phyloP scores from a whole-genome alignment of 2,888 invertebrate species.

The Cataglyphis altisquamis region DNA sequence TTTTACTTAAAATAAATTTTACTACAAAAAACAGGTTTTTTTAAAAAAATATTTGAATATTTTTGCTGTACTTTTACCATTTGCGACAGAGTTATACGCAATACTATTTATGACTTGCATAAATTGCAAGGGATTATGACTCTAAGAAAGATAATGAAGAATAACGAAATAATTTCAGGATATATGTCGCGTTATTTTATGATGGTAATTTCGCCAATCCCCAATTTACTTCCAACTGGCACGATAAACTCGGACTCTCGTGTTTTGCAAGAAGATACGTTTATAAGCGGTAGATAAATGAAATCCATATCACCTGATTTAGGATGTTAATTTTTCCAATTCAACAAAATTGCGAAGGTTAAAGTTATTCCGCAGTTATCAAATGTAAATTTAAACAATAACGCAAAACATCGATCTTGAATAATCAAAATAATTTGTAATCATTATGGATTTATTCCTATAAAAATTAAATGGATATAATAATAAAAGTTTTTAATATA shows the following conservation, averaged over 20 bases:
- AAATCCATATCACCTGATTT: not conserved
- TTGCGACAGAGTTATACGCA: not conserved
- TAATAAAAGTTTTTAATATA: not conserved
- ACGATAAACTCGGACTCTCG: slow-evolving; percentile 16
- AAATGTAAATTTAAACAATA: not conserved
- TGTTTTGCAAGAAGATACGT: not conserved
- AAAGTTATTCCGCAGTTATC: not conserved
- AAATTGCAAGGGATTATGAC: not conserved
- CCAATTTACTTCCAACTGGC: not conserved
- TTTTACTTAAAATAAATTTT: not conserved
- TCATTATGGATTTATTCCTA: not conserved
- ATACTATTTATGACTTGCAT: not conserved
- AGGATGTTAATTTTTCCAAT: slow-evolving; percentile 18
- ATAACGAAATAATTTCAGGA: slow-evolving; percentile 3
- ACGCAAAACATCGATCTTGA: not conserved
- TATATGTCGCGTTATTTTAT: not conserved
- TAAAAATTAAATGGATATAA: not conserved
- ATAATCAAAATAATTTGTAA: not conserved
- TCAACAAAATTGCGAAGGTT: not conserved
- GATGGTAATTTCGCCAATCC: slow-evolving; percentile 8
- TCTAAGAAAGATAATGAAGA: not conserved
- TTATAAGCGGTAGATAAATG: slow-evolving; percentile 3
- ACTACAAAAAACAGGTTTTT: not conserved
- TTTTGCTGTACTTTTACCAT: not conserved
- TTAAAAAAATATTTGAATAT: not conserved